Conservation (phyloP, 2,888 invertebrate genomes). For the Melieria crassipennis region DNA sequence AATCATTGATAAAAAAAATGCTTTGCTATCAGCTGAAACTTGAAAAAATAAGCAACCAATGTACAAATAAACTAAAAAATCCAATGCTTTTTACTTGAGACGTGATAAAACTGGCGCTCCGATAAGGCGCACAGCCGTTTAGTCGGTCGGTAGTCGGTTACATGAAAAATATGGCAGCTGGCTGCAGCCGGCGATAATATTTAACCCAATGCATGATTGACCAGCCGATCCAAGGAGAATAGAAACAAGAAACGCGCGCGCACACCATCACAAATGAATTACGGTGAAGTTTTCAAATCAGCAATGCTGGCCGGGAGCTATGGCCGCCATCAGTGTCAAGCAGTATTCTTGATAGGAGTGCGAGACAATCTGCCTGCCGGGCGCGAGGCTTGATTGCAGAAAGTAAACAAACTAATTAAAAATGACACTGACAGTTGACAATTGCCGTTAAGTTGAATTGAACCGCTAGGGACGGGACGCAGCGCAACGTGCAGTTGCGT, state of each 20-base stretch:
- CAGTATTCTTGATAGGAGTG: neutral
- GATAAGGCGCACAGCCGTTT: neutral
- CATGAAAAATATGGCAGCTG: too few species aligned
- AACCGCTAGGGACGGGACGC: too few species aligned
- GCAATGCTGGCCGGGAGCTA: too few species aligned
- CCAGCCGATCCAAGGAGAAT: slow-evolving; percentile 1
- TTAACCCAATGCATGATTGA: slow-evolving; percentile 28
- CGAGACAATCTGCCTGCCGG: neutral
- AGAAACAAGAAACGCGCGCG: neutral
- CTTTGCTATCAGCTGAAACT: too few species aligned
- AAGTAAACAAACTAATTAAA: slow-evolving; percentile 48
- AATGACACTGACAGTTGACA: slow-evolving; percentile 46
- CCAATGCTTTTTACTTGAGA: neutral
- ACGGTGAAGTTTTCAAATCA: too few species aligned
- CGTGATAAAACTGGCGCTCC: neutral
- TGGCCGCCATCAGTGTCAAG: too few species aligned
- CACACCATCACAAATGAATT: neutral
- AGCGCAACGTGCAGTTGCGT: neutral
- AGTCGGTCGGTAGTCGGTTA: too few species aligned
- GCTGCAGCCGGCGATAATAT: neutral
- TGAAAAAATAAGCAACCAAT: neutral
- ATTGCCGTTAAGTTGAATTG: slow-evolving; percentile 21
- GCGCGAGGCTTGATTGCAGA: slow-evolving; percentile 13
- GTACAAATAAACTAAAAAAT: neutral
- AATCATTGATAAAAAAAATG: too few species aligned